Evolutionary conservation across 2,888 invertebrate species (phyloP), one percentile per base, ranked within the genome.

Genomic region (Drosophila subsilvestris): DNA sequence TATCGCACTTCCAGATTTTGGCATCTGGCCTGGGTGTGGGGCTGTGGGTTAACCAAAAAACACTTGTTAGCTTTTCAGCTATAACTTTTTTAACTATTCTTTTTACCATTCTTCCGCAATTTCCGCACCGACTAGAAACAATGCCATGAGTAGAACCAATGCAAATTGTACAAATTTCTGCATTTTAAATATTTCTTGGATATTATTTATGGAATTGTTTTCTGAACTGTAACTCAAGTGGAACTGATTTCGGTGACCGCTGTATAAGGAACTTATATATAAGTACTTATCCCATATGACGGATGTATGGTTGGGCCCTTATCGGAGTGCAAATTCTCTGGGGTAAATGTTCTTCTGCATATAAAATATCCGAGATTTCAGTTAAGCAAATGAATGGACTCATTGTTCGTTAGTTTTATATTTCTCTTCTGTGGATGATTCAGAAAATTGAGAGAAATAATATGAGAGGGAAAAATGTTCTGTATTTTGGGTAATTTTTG

Each of bases 221-320:
- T 7, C 37, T 37, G 37, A 37, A 37, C 14, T n/a, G 37, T 2
- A 37, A 37, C 37, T 2, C 0, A 37, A 37, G 37, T 37, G 2
- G 7, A 37, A 37, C 37, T 37, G 37, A 37, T 62, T 17, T 20
- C 47, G 63, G 47, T 62, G 62, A 48, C 32, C 20, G 1, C 7
- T 22, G 0, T 10, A 17, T 6, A 17, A 29, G 12, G 17, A 27
- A 63, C 7, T 14, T 37, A 37, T 37, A 37, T 37, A 37, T 37
- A n/a, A 37, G 2, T 37, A 29, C 48, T 27, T 62, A 62, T 62
- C 37, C 17, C 8, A 29, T 14, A 7, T 37, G 14, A 0, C 1
- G 14, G 14, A 0, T 4, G 14, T 48, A 2, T 61, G n/a, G 10
- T 18, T 25, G 12, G 18, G n/a, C 32, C 14, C 14, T 63, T 63